These are phyloP conservation scores for Xenopus petersii DNA, from an alignment of 2,797 vertebrate genomes.

Conservation along the genomic window DNA sequence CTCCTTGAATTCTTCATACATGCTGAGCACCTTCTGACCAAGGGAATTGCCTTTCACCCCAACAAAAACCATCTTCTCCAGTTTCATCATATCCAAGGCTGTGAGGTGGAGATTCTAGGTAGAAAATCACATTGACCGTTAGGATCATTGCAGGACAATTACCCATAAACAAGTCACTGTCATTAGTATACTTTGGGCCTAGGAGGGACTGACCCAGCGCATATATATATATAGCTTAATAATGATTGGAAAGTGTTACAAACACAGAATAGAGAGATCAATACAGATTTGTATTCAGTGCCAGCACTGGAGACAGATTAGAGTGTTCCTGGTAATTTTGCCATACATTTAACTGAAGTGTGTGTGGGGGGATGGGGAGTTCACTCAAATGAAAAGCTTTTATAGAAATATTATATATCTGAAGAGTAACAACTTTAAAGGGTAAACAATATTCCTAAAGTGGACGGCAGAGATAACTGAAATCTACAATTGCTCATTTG, in stretches of 20 bases:
- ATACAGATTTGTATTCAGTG: conserved; percentile 35
- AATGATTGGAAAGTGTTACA: conserved; percentile 5
- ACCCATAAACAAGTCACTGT: too few relatives aligned
- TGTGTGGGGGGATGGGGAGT: too few relatives aligned
- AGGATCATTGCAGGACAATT: too few relatives aligned
- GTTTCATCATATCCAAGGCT: conserved; percentile 79
- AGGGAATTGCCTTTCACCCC: conserved; percentile 77
- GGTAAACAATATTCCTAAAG: too few relatives aligned
- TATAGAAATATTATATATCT: too few relatives aligned
- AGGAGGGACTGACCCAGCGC: too few relatives aligned
- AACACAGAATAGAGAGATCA: background rate
- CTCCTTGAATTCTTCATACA: conserved; percentile 78
- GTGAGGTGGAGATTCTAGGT: conserved; percentile 74
- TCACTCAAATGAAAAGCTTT: background rate
- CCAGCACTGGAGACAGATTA: background rate
- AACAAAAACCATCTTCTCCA: conserved; percentile 72
- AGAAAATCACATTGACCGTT: too few relatives aligned
- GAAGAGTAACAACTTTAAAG: too few relatives aligned
- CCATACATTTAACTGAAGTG: conserved; percentile 38
- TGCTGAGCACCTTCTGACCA: conserved; percentile 72
- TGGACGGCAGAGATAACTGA: too few relatives aligned
- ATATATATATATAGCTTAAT: too few relatives aligned
- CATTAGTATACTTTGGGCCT: too few relatives aligned
- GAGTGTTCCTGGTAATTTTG: conserved; percentile 15
- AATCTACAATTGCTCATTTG: too few relatives aligned